Evolutionary conservation across 1,140 invertebrate genomes (phyloP).

Genomic region (Heterodera schachtii): DNA sequence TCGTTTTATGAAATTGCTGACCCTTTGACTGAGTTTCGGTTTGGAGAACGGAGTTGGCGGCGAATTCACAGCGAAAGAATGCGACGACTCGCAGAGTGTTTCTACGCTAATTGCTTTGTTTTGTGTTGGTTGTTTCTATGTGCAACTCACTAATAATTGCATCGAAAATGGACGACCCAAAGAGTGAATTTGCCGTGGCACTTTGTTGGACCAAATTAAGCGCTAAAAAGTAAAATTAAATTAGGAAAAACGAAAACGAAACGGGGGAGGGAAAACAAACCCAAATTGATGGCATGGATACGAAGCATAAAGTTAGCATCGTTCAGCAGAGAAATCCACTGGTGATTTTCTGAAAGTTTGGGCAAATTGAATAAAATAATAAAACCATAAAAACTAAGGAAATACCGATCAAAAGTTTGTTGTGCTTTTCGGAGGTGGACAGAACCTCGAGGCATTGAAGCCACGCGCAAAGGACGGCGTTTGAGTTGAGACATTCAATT

Average conservation of each 20-base stretch:
- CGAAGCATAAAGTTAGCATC: conserved; percentile 13
- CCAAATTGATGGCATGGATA: conserved; percentile 20
- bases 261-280: background rate
- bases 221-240: background rate
- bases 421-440: conserved; percentile 33
- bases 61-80: background rate
- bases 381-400: conserved; percentile 11
- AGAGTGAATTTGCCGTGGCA: background rate
- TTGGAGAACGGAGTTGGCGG: background rate
- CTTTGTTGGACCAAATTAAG: background rate
- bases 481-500: conserved; percentile 28
- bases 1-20: background rate
- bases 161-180: background rate
- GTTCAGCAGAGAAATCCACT: conserved; percentile 21
- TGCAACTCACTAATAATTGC: background rate
- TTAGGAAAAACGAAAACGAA: background rate
- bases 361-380: background rate
- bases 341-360: background rate
- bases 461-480: conserved; percentile 30
- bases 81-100: background rate
- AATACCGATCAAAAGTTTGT: conserved; percentile 21
- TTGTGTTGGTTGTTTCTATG: background rate
- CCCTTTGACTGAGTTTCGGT: background rate
- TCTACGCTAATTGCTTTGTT: background rate
- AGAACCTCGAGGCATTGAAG: conserved; percentile 33